Conservation (phyloP, 2,113 vertebrate genomes). For the Laterallus jamaicensis region DNA sequence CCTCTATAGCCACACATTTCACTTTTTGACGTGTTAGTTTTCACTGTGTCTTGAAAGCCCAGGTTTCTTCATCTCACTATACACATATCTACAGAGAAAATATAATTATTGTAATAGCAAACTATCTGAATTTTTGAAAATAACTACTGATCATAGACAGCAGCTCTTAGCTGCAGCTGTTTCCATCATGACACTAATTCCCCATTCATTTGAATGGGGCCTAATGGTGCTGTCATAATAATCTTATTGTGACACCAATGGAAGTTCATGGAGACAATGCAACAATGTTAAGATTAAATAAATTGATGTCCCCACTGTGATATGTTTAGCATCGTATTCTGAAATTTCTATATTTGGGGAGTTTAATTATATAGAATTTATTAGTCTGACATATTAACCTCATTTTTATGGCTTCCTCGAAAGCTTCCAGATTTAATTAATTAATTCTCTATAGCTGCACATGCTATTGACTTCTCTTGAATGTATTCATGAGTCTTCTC, state of each 20-base stretch:
- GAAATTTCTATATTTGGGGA: constrained; percentile 64
- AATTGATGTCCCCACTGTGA: constrained; percentile 63
- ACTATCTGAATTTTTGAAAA: constrained; percentile 66
- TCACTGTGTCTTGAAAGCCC: not conserved
- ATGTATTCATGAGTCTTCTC: constrained; percentile 48
- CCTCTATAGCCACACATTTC: rapidly evolving
- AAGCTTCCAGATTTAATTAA: constrained; percentile 64
- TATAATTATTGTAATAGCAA: constrained; percentile 37
- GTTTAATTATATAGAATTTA: constrained; percentile 68
- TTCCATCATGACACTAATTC: constrained; percentile 72
- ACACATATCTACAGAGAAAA: not conserved
- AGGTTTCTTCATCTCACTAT: not conserved
- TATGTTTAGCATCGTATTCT: constrained; percentile 59
- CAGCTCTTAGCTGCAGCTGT: constrained; percentile 66
- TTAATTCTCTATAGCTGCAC: constrained; percentile 44
- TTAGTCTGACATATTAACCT: constrained; percentile 70
- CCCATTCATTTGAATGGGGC: constrained; percentile 63
- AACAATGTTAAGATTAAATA: constrained; percentile 74
- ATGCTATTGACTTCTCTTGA: constrained; percentile 52
- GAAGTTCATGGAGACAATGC: constrained; percentile 66
- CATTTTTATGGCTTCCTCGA: constrained; percentile 58
- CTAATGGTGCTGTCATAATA: constrained; percentile 71
- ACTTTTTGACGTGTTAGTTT: not conserved
- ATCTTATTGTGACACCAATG: constrained; percentile 67
- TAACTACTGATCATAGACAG: constrained; percentile 43